phyloP scores from a whole-genome alignment of 2,113 vertebrate genomes.

The Scolopax mira region DNA sequence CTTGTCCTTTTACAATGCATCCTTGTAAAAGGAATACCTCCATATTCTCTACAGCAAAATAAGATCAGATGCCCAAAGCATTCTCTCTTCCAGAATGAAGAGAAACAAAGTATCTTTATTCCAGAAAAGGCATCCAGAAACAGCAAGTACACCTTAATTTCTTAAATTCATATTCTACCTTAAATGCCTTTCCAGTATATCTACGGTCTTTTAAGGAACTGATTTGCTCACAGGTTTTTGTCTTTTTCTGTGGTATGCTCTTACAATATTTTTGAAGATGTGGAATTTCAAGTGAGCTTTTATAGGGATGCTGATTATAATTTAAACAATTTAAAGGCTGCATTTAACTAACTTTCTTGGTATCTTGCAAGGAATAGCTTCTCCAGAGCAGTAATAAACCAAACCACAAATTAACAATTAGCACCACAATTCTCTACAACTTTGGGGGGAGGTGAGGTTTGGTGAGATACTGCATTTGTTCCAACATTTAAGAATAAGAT shows the following conservation, averaged over 20 bases:
- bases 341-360: not conserved
- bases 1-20: not conserved
- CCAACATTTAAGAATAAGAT: not conserved
- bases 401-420: not conserved
- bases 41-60: not conserved
- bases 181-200: not conserved
- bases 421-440: not conserved
- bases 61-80: not conserved
- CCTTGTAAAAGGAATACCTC: not conserved
- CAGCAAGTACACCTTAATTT: not conserved
- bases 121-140: not conserved
- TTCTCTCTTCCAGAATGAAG: not conserved
- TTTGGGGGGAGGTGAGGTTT: not conserved
- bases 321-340: not conserved
- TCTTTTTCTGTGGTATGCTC: not conserved
- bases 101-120: not conserved
- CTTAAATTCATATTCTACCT: not conserved
- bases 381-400: not conserved
- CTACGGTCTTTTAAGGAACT: not conserved
- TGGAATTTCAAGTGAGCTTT: not conserved
- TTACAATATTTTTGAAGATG: not conserved
- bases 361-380: not conserved
- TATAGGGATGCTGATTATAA: not conserved
- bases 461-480: not conserved
- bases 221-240: not conserved